Percentiles rank a stretch among this genome's conserved stretches.
Evolutionary conservation across 2,113 vertebrate genomes (phyloP).

Genomic region (Paratilapia polleni): DNA sequence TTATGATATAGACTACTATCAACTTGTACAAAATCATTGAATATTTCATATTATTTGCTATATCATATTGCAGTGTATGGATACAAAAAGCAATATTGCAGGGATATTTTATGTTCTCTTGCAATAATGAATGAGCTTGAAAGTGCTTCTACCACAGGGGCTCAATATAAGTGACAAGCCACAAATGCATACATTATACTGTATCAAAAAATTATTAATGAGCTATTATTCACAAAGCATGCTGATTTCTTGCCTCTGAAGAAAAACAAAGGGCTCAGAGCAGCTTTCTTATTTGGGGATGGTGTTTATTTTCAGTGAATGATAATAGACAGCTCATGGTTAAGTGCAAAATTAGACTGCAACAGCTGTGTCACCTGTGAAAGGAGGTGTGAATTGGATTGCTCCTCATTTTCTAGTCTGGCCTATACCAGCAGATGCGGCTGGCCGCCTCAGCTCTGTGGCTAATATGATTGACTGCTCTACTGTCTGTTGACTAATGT

Average conservation of each 20-base stretch:
- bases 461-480: constrained; percentile 74
- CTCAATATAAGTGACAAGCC: constrained; percentile 28
- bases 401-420: constrained; percentile 59
- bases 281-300: constrained; percentile 43
- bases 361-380: constrained; percentile 71
- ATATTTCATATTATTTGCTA: neutral
- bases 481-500: constrained; percentile 70
- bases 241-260: constrained; percentile 56
- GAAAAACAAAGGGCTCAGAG: constrained; percentile 35
- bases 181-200: constrained; percentile 18
- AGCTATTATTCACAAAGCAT: constrained; percentile 23
- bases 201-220: constrained; percentile 33
- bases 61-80: neutral
- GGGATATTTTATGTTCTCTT: neutral
- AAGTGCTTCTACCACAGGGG: constrained; percentile 2
- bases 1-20: neutral
- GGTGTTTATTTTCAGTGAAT: constrained; percentile 53
- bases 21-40: neutral
- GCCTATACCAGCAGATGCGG: constrained; percentile 36
- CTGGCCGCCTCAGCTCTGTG: constrained; percentile 32
- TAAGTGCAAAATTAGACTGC: constrained; percentile 69
- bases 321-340: constrained; percentile 60
- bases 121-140: neutral
- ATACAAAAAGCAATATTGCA: neutral
- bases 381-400: constrained; percentile 70